A percentile compares a stretch with the other conserved stretches of the same genome.
These are phyloP conservation scores for Psix sp. DNA, from an alignment of 1,140 invertebrate genomes.

Conservation along the genomic window DNA sequence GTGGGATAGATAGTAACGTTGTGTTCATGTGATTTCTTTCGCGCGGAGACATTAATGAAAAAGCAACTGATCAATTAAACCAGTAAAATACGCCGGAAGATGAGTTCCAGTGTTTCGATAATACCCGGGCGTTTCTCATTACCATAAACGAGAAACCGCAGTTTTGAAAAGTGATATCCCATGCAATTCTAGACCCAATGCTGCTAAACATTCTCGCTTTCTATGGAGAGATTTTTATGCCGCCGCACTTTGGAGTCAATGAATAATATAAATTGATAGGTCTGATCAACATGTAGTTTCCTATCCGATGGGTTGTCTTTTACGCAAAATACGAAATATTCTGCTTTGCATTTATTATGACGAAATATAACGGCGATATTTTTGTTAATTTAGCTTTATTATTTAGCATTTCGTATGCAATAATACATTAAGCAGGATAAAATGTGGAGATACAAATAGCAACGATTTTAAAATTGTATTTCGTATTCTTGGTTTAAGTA, in stretches of 20 bases:
- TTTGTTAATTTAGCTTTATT: too few species aligned
- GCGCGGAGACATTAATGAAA: slow-evolving; percentile 15
- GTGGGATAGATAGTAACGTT: slow-evolving; percentile 15
- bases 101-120: slow-evolving; percentile 6
- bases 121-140: slow-evolving; percentile 25
- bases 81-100: slow-evolving; percentile 24
- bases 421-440: too few species aligned
- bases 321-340: not conserved
- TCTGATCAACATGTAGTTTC: slow-evolving; percentile 1
- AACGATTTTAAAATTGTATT: too few species aligned
- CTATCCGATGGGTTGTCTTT: slow-evolving; percentile 1
- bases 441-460: too few species aligned
- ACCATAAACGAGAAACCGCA: slow-evolving; percentile 52
- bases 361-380: too few species aligned
- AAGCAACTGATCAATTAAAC: slow-evolving; percentile 38
- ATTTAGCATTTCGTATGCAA: too few species aligned
- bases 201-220: slow-evolving; percentile 36
- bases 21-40: slow-evolving; percentile 22
- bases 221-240: slow-evolving; percentile 38
- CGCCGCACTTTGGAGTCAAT: slow-evolving; percentile 3
- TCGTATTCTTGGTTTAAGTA: too few species aligned
- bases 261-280: slow-evolving; percentile 8
- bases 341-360: too few species aligned
- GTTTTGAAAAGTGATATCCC: slow-evolving; percentile 19
- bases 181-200: slow-evolving; percentile 16